phyloP scores from a whole-genome alignment of 2,113 vertebrate genomes.

The Melanostigma gelatinosum region DNA sequence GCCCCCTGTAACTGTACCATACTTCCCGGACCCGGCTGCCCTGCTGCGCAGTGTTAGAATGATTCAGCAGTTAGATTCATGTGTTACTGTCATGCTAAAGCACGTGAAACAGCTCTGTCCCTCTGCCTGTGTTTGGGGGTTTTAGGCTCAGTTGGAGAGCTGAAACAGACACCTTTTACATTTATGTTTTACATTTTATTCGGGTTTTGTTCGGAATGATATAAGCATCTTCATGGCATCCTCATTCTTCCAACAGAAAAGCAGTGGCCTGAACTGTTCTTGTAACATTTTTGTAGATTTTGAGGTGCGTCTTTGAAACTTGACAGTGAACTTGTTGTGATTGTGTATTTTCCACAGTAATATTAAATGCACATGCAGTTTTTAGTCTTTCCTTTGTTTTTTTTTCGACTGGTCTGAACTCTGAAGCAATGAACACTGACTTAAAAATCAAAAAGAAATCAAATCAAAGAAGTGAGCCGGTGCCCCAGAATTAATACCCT shows the following conservation, averaged over 20 bases:
- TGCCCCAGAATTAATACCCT: constrained; percentile 27
- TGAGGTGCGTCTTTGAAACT: accelerated
- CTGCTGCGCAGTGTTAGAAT: constrained; percentile 23
- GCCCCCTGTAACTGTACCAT: background rate
- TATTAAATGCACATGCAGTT: background rate
- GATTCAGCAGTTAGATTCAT: constrained; percentile 26
- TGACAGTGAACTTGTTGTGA: background rate
- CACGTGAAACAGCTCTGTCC: constrained; percentile 18
- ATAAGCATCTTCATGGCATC: background rate
- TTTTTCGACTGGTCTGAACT: background rate
- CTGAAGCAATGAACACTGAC: background rate
- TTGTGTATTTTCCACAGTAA: background rate
- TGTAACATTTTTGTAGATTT: background rate
- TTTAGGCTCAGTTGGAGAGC: constrained; percentile 1
- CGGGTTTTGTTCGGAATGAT: background rate
- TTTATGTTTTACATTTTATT: constrained; percentile 2
- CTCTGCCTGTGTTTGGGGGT: background rate
- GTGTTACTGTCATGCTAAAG: constrained; percentile 27
- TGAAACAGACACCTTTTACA: background rate
- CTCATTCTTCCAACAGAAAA: background rate
- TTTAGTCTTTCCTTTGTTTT: background rate
- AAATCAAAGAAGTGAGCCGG: constrained; percentile 2
- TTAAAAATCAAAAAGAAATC: background rate
- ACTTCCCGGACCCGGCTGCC: background rate
- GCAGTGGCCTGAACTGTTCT: background rate